Conservation (phyloP, 1,140 invertebrate genomes). For the Tetraneura akinire region DNA sequence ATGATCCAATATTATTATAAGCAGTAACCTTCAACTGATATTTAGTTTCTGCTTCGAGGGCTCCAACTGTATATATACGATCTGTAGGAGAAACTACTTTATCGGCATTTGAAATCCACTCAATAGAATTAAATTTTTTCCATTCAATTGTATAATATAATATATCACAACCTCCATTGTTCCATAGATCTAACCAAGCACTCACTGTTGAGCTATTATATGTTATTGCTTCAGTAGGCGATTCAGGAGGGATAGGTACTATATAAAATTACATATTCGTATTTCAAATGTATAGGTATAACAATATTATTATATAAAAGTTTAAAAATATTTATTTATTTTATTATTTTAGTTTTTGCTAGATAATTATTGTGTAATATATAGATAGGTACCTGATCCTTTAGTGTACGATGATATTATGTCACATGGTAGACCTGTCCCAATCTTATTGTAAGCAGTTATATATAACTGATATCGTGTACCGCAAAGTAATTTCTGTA, state of each 20-base stretch:
- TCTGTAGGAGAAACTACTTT: slow-evolving; percentile 76
- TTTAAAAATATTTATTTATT: no score
- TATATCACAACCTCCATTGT: slow-evolving; percentile 86
- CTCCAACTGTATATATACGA: slow-evolving; percentile 76
- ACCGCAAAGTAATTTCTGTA: slow-evolving; percentile 83
- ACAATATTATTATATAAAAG: no score
- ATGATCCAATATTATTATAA: slow-evolving; percentile 89
- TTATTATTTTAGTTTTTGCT: no score
- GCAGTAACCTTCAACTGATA: slow-evolving; percentile 86
- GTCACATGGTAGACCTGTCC: slow-evolving; percentile 82
- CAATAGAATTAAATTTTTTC: slow-evolving; percentile 66
- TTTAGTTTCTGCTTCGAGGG: slow-evolving; percentile 79
- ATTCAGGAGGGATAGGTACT: slow-evolving; percentile 74
- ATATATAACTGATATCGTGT: slow-evolving; percentile 85
- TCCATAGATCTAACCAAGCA: slow-evolving; percentile 84
- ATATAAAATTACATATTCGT: slow-evolving; percentile 35
- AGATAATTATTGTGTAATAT: no score
- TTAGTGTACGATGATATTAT: slow-evolving; percentile 82
- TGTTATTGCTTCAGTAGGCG: slow-evolving; percentile 79
- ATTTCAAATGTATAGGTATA: no score
- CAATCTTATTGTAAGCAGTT: slow-evolving; percentile 85
- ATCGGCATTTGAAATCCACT: slow-evolving; percentile 61
- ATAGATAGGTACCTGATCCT: slow-evolving; percentile 63
- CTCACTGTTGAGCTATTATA: slow-evolving; percentile 88
- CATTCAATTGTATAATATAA: slow-evolving; percentile 85